Evolutionary conservation across 2,113 vertebrate genomes (phyloP), one percentile per base, ranked within the genome.

Genomic region (Poeciliopsis turrubarensis): DNA sequence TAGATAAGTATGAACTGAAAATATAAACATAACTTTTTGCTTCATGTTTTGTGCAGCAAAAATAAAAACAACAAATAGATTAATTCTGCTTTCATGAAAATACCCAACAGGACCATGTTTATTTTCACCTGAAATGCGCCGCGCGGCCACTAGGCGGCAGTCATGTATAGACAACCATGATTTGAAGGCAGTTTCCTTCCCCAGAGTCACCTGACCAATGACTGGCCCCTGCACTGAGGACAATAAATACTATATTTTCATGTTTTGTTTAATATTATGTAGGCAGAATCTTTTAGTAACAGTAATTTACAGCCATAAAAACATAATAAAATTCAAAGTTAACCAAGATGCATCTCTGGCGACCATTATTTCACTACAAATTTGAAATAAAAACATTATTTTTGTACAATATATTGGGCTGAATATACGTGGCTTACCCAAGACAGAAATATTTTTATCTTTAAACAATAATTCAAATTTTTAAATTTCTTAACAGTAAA

Each of bases 141-240:
- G 5, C 0, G 17, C 71, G 64, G 32, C 79, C 91, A 77, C 83
- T 83, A 90, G 91, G 41, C 82, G 89, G 83, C 89, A 77, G 69
- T 19, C 26, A 83, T 71, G 84, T 82, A 41, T 60, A 44, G 10
- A 14, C 25, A 57, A 62, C 29, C 32, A 26, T 5, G 3, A 57
- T 57, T 57, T n/a, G 30, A 5, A 11, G 4, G 17, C 15, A 7
- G 25, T 29, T 54, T 31, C 32, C 5, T 9, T 8, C 1, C 3
- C 26, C 15, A 6, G 10, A 34, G n/a, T 14, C 66, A 65, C 27
- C 30, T 64, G 65, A 30, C 22, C 4, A 0, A 34, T 51, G 14
- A 47, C 15, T 47, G 44, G 17, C 14, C 17, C 5, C 5, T 47
- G 5, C 44, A 47, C 41, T 44, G 14, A 14, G 4, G 4, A 17